A percentile compares a stretch with the other conserved stretches of the same genome.
These are phyloP conservation scores for Crotophaga sulcirostris DNA, from an alignment of 2,113 vertebrate species.

Conservation along the genomic window DNA sequence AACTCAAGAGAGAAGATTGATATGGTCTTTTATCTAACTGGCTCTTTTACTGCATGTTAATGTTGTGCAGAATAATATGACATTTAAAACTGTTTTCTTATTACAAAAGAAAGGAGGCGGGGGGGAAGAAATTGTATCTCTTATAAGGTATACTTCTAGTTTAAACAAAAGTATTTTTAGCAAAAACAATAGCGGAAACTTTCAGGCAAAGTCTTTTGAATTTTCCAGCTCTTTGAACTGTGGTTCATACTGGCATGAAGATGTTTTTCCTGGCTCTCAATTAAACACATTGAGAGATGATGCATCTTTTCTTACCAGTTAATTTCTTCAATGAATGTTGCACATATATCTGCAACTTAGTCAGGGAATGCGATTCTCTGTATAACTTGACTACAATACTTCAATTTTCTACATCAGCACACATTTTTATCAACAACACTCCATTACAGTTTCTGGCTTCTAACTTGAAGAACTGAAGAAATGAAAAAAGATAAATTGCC, in stretches of 20 bases:
- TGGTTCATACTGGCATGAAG: conserved; percentile 20
- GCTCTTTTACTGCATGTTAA: background rate
- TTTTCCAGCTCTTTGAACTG: conserved; percentile 60
- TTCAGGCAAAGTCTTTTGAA: conserved; percentile 19
- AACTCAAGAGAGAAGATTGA: background rate
- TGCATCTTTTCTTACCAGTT: conserved; percentile 30
- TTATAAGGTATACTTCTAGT: background rate
- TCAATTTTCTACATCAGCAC: background rate
- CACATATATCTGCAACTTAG: background rate
- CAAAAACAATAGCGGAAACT: conserved; percentile 51
- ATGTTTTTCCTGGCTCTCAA: conserved; percentile 43
- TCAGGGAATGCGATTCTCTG: background rate
- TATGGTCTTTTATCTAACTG: background rate
- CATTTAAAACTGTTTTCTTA: background rate
- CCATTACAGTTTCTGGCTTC: background rate
- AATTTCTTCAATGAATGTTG: background rate
- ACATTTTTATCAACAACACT: background rate
- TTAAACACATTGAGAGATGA: conserved; percentile 1
- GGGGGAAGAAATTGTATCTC: background rate
- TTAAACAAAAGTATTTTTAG: conserved; percentile 48
- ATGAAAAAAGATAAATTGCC: background rate
- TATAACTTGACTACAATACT: background rate
- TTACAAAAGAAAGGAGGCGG: background rate
- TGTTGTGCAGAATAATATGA: background rate
- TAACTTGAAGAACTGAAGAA: background rate